These are phyloP conservation scores for Corydoras sp. DNA, from an alignment of 2,113 vertebrate genomes.

Conservation along the genomic window DNA sequence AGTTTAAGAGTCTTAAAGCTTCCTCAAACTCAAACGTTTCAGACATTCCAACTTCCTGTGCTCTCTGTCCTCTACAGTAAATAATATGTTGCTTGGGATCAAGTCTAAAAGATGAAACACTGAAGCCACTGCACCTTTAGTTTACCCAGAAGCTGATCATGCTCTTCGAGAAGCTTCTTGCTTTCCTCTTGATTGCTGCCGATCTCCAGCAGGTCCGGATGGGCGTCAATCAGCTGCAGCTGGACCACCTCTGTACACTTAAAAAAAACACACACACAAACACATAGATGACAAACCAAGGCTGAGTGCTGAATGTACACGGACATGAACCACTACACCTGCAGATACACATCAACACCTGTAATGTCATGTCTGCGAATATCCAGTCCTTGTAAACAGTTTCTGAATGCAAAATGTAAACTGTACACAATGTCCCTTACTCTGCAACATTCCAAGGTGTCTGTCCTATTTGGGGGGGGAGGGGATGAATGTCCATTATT, in stretches of 20 bases:
- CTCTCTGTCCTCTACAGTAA: too few species aligned
- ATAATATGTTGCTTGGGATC: background rate
- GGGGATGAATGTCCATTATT: too few species aligned
- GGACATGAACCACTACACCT: constrained; percentile 28
- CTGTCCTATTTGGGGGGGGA: too few species aligned
- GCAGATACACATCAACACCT: background rate
- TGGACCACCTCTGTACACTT: constrained; percentile 79
- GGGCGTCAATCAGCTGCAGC: constrained; percentile 80
- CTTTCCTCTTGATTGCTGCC: constrained; percentile 81
- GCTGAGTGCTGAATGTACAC: constrained; percentile 25
- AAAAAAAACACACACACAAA: constrained; percentile 33
- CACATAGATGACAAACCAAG: constrained; percentile 23
- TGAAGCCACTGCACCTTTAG: constrained; percentile 74
- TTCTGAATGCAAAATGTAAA: background rate
- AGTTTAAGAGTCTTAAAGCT: too few species aligned
- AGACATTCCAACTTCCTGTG: too few species aligned
- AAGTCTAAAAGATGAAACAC: background rate
- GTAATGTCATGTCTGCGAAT: background rate
- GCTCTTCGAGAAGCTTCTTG: constrained; percentile 75
- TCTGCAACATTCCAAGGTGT: too few species aligned
- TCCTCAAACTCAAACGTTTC: too few species aligned
- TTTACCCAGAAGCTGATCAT: constrained; percentile 76
- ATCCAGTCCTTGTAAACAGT: constrained; percentile 28
- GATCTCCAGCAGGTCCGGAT: constrained; percentile 83
- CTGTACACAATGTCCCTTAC: background rate